Evolutionary conservation across 2,888 invertebrate genomes (phyloP), one percentile per base, ranked within the genome.

Genomic region (Trissolcus japonicus): DNA sequence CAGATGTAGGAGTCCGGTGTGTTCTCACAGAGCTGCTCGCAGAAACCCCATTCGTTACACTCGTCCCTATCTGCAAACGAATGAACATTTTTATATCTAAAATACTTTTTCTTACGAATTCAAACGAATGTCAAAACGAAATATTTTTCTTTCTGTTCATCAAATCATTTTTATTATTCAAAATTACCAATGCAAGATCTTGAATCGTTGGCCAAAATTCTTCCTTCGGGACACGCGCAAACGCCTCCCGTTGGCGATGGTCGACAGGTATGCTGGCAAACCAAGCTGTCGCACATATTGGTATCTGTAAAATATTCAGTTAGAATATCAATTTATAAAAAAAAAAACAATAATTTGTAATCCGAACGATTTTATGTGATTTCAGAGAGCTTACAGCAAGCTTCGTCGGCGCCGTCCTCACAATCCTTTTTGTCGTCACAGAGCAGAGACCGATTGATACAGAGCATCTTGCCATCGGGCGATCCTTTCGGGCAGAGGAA

Each of bases 1-100:
- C 98, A 98, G 48, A 89, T 91, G 90, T 95, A 98, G 9, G 96
- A 93, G 48, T 94, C 97, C 0, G 94, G 94, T 0, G 94, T 94
- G 89, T 99, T 98, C 73, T 93, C 92, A 89, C 99, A 99, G 35
- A 95, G 91, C 89, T 99, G 99, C 87, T 98, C 98, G 89, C 99
- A 99, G 89, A 93, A 95, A 48, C 96, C 96, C 96, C 96, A 97
- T 89, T 96, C 96, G 54, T 91, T 89, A 89, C 97, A 97, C 89
- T 99, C 98, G 90, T 99, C 94, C 81, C 95, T 92, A 91, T 99
- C 99, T 93, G 46, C 25, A 14, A 14, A 16, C 4, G n/a, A 11
- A 43, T 41, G 13, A 41, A 41, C 9, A 41, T 25, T 25, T 25
- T 25, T 25, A 25, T 6, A 25, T 3, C 0, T 25, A 6, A 25